Conservation (phyloP, 2,113 vertebrate genomes). For the Myotis lucifugus region DNA sequence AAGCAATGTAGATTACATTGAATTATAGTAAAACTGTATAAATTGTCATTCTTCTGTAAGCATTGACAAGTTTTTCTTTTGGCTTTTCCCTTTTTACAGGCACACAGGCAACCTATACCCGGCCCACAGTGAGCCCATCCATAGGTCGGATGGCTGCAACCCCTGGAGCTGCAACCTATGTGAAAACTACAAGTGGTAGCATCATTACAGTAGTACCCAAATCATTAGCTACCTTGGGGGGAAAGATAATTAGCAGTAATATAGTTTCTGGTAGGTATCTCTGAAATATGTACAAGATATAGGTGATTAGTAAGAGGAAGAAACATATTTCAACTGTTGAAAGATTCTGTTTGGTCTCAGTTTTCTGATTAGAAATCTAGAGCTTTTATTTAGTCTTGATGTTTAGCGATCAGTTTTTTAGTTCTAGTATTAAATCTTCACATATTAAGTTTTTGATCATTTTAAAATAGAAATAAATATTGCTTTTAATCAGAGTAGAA, state of each 20-base stretch:
- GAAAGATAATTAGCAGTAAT: constrained; percentile 98
- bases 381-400: constrained; percentile 31
- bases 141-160: constrained; percentile 93
- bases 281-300: constrained; percentile 38
- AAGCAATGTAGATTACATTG: constrained; percentile 23
- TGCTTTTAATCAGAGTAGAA: constrained; percentile 50
- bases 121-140: constrained; percentile 91
- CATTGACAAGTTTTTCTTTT: constrained; percentile 57
- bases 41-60: constrained; percentile 56
- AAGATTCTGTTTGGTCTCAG: constrained; percentile 36
- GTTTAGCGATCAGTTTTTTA: constrained; percentile 43
- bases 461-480: neutral
- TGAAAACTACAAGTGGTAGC: constrained; percentile 98
- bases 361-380: constrained; percentile 44
- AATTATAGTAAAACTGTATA: constrained; percentile 43
- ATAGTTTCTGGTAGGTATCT: constrained; percentile 93
- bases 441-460: constrained; percentile 31
- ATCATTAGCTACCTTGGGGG: constrained; percentile 95
- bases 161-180: constrained; percentile 93
- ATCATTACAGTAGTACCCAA: constrained; percentile 99
- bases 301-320: constrained; percentile 1
- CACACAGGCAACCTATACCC: constrained; percentile 93
- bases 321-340: constrained; percentile 34
- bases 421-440: constrained; percentile 38
- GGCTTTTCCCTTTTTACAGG: constrained; percentile 79